Conservation (phyloP, 2,113 vertebrate genomes). For the Microcebus jonahi region DNA sequence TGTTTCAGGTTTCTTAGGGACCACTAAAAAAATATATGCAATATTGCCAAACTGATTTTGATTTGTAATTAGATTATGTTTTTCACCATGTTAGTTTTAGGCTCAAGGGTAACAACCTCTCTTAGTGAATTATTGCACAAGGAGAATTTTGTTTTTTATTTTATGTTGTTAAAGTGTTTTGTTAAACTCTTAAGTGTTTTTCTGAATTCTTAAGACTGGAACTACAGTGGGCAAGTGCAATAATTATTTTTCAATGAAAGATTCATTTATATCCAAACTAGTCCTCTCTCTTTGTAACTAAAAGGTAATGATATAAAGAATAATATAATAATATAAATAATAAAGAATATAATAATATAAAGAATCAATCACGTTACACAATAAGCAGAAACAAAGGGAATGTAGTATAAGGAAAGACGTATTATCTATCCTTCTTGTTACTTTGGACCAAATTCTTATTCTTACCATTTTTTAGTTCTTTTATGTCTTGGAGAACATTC, state of each 20-base stretch:
- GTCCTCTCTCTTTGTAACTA: conserved; percentile 3
- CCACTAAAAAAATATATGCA: not conserved
- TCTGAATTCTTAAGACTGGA: conserved; percentile 27
- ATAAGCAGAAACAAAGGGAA: not conserved
- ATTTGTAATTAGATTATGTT: not conserved
- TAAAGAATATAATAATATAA: not conserved
- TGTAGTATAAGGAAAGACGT: not conserved
- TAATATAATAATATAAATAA: not conserved
- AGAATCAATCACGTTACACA: not conserved
- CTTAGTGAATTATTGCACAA: not conserved
- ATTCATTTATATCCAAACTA: not conserved
- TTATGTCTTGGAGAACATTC: not conserved
- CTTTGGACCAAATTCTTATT: not conserved
- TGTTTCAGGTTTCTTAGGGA: not conserved
- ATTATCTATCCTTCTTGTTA: not conserved
- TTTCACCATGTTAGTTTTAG: not conserved
- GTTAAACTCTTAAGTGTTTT: not conserved
- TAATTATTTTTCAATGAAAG: conserved; percentile 36
- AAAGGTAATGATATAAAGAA: not conserved
- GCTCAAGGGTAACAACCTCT: not conserved
- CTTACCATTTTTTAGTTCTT: not conserved
- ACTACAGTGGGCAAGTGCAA: not conserved
- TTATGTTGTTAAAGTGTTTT: conserved; percentile 48
- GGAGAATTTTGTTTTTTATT: not conserved
- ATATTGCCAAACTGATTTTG: not conserved